Percentiles rank a stretch among this genome's conserved stretches.
These are phyloP conservation scores for Hipparchia semele DNA, from an alignment of 2,888 invertebrate genomes.

Conservation along the genomic window DNA sequence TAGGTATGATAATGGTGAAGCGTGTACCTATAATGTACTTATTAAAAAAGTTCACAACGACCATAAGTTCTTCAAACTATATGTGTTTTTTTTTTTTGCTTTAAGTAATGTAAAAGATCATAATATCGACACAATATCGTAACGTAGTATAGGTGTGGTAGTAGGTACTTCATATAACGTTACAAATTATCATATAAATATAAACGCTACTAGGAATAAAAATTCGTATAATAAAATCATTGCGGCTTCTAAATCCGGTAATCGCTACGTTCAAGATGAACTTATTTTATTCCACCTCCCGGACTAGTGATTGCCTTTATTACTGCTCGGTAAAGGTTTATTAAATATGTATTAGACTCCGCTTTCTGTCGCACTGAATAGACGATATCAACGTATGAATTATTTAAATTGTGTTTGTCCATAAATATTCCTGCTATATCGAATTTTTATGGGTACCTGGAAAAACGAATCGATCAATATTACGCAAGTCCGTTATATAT, in stretches of 20 bases:
- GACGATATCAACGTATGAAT: slow-evolving; percentile 55
- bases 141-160: neutral
- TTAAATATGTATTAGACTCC: slow-evolving; percentile 62
- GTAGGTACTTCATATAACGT: neutral
- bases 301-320: slow-evolving; percentile 55
- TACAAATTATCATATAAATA: neutral
- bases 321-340: slow-evolving; percentile 52
- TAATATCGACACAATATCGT: too few relatives aligned
- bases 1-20: too few relatives aligned
- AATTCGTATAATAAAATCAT: neutral
- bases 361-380: slow-evolving; percentile 52
- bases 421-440: slow-evolving; percentile 51
- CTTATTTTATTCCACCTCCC: slow-evolving; percentile 36
- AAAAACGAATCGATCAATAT: neutral
- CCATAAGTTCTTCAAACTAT: too few relatives aligned
- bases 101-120: too few relatives aligned
- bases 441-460: slow-evolving; percentile 39
- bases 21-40: too few relatives aligned
- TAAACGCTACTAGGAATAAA: neutral
- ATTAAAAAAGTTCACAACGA: too few relatives aligned
- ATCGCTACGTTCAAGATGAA: neutral
- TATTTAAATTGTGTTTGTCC: slow-evolving; percentile 53
- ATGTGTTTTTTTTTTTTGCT: too few relatives aligned
- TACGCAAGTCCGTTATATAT: neutral
- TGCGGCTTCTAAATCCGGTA: neutral